Percentiles rank a stretch among this genome's conserved stretches.
Evolutionary conservation across 2,797 vertebrate genomes (phyloP).

Genomic region (Lutjanus argentimaculatus): DNA sequence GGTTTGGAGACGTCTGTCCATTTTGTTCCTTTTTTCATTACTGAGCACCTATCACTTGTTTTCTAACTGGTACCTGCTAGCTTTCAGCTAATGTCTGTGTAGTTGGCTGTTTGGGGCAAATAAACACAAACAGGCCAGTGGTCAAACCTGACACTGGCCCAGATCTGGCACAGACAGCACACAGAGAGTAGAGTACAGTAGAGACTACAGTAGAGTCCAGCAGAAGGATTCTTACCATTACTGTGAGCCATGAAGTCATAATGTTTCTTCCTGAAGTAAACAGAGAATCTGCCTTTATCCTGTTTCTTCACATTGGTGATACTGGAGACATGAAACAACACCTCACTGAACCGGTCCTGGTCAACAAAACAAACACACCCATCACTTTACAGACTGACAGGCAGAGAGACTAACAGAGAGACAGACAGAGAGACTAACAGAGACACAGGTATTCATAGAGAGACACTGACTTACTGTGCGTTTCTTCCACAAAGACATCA

Average conservation of each 20-base stretch:
- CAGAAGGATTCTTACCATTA: slow-evolving; percentile 64
- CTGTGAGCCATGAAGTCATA: slow-evolving; percentile 87
- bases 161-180: not conserved
- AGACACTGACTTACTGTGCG: slow-evolving; percentile 77
- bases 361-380: slow-evolving; percentile 25
- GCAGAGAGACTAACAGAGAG: not conserved
- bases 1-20: no score
- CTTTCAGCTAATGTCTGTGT: no score
- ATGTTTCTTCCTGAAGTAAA: slow-evolving; percentile 85
- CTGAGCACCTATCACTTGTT: no score
- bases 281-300: slow-evolving; percentile 78
- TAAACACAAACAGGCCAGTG: no score
- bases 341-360: slow-evolving; percentile 84
- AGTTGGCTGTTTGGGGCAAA: no score
- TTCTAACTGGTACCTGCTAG: no score
- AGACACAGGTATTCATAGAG: not conserved
- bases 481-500: slow-evolving; percentile 87
- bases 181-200: not conserved
- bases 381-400: not conserved
- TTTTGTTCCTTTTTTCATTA: no score
- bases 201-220: not conserved
- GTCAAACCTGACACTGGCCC: not conserved
- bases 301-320: slow-evolving; percentile 81
- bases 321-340: slow-evolving; percentile 84
- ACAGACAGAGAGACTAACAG: not conserved